These are phyloP conservation scores for Gobionotothen gibberifrons DNA, from an alignment of 2,797 vertebrate species.

Conservation along the genomic window DNA sequence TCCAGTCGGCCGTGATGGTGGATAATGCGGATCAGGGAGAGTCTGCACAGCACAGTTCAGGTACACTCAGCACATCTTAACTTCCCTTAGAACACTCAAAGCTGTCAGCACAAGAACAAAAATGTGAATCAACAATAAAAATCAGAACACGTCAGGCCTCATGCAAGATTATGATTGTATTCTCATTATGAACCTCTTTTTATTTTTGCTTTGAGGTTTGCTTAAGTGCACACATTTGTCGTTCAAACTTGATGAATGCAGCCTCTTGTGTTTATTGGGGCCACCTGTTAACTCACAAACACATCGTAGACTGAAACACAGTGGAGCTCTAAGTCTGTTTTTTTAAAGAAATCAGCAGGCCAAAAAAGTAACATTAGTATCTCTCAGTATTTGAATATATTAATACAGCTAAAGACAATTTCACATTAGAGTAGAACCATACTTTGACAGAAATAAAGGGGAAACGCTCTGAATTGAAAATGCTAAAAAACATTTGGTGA, in stretches of 20 bases:
- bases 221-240: not conserved
- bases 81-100: not conserved
- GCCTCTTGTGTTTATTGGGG: not conserved
- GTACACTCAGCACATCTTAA: not conserved
- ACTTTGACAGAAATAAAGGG: too few species aligned
- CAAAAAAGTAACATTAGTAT: too few species aligned
- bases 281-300: not conserved
- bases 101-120: not conserved
- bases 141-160: not conserved
- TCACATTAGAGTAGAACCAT: too few species aligned
- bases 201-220: not conserved
- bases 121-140: slow-evolving; percentile 1
- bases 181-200: not conserved
- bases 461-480: too few species aligned
- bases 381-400: too few species aligned
- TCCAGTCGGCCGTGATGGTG: not conserved
- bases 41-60: slow-evolving; percentile 7
- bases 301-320: not conserved
- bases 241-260: too few species aligned
- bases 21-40: not conserved
- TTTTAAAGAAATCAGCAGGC: too few species aligned
- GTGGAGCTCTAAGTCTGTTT: too few species aligned
- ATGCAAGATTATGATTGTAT: not conserved
- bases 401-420: too few species aligned
- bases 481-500: too few species aligned